Percentiles rank a stretch among this genome's conserved stretches.
Evolutionary conservation across 2,888 invertebrate genomes (phyloP).

Genomic region (Pimpla rufipes): DNA sequence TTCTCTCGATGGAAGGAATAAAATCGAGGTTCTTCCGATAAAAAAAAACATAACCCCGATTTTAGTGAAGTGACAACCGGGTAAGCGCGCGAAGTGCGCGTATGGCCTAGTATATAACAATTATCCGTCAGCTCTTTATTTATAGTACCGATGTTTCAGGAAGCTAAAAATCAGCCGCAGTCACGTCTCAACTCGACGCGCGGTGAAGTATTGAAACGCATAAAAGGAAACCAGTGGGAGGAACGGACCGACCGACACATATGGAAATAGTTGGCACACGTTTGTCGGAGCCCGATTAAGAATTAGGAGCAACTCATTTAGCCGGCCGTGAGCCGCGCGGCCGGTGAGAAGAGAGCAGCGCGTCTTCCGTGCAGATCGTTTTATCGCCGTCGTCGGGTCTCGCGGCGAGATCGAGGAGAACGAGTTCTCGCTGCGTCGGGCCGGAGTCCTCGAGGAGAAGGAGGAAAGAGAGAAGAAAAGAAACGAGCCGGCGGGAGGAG

Average conservation of each 20-base stretch:
- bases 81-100: no score
- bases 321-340: constrained; percentile 73
- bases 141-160: neutral
- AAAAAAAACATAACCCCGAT: no score
- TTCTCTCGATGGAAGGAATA: no score
- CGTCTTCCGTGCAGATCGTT: constrained; percentile 39
- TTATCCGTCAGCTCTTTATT: neutral
- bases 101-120: no score
- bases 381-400: constrained; percentile 37
- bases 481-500: constrained; percentile 36
- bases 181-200: neutral
- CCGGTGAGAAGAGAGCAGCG: constrained; percentile 19
- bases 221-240: constrained; percentile 18
- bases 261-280: constrained; percentile 78
- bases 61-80: no score
- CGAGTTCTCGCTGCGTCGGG: constrained; percentile 48
- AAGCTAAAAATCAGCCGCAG: neutral
- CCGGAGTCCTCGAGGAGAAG: constrained; percentile 21
- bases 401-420: constrained; percentile 61
- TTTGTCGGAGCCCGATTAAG: constrained; percentile 80
- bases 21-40: no score
- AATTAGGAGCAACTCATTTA: constrained; percentile 84
- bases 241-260: constrained; percentile 39
- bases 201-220: constrained; percentile 4
- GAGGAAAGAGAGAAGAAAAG: constrained; percentile 36